Percentiles rank a stretch among this genome's conserved stretches.
Conservation (phyloP, 1,140 invertebrate genomes). For the Drosophila aff. region DNA sequence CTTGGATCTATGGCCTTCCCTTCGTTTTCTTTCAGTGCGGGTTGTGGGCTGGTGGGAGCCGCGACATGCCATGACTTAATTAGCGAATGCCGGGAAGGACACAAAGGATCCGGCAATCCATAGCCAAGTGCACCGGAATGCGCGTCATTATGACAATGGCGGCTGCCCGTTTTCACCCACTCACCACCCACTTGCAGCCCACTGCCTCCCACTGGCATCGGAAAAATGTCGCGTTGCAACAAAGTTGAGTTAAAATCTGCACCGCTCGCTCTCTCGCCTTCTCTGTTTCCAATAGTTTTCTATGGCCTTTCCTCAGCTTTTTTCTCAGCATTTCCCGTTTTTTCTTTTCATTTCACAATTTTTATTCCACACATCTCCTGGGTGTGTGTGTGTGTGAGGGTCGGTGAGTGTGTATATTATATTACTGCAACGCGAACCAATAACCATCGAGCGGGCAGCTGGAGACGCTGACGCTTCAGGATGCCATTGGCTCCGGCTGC, state of each 20-base stretch:
- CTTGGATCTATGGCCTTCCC: too few relatives aligned
- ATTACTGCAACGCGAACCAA: slow-evolving; percentile 83
- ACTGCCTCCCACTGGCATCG: background rate
- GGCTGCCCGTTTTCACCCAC: slow-evolving; percentile 6
- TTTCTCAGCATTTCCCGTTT: slow-evolving; percentile 33
- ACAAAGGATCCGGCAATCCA: slow-evolving; percentile 61
- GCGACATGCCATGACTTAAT: slow-evolving; percentile 59
- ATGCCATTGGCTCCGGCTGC: slow-evolving; percentile 74
- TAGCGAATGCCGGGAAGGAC: slow-evolving; percentile 48
- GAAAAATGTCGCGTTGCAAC: slow-evolving; percentile 68
- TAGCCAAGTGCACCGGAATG: slow-evolving; percentile 68
- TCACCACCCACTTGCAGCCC: background rate
- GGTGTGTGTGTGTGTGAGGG: slow-evolving; percentile 10
- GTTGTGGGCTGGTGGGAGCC: background rate
- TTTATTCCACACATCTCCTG: slow-evolving; percentile 63
- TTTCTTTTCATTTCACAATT: slow-evolving; percentile 75
- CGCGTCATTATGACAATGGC: slow-evolving; percentile 74
- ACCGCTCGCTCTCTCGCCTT: slow-evolving; percentile 12
- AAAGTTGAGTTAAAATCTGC: slow-evolving; percentile 63
- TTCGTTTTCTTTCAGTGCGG: slow-evolving; percentile 12
- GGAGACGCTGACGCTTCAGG: slow-evolving; percentile 63
- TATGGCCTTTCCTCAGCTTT: slow-evolving; percentile 37
- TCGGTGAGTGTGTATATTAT: slow-evolving; percentile 67
- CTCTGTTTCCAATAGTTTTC: slow-evolving; percentile 45
- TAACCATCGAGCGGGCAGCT: slow-evolving; percentile 80